Evolutionary conservation across 2,113 vertebrate species (phyloP), one percentile per base, ranked within the genome.

Genomic region (Podilymbus podiceps): DNA sequence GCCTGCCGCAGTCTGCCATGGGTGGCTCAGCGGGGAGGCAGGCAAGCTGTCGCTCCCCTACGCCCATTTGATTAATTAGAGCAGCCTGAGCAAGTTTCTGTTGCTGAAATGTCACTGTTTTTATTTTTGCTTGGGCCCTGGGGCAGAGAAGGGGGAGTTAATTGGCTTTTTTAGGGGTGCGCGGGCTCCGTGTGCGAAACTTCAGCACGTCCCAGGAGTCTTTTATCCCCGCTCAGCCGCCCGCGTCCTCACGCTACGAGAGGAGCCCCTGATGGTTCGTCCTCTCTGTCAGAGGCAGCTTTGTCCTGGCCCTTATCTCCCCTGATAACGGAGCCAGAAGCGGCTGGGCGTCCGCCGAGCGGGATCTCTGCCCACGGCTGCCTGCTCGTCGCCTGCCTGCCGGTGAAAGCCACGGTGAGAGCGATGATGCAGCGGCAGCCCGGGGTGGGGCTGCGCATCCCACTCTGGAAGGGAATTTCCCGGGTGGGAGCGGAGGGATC

Each of bases 141-240:
- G 1, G 6, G 42, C 49, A n/a, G 62, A 42, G 42, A 40, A 49
- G 12, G 21, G 38, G 11, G 33, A 74, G 44, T 74, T 10, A 7
- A 74, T 1, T 0, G 2, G 14, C 23, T 24, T 60, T 84, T 78
- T 42, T 20, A 33, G 84, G 85, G 69, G 15, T 25, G 66, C 63
- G 17, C 2, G 2, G 35, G 64, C 87, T 59, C 78, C 9, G 0
- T 0, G 3, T 17, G 40, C 0, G 1, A 27, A 56, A 64, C 21
- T 64, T 30, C 16, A 21, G 50, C 59, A 4, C 44, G 21, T 75
- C 18, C 52, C 66, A 1, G 44, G 20, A 31, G 7, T 10, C 28
- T 74, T 74, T 90, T 13, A 25, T 72, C 82, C 69, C 46, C 18
- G 49, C 58, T 18, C 59, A 91, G 68, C 90, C 62, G 17, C 67